These are phyloP conservation scores for Spodoptera litura DNA, from an alignment of 1,140 invertebrate species.

Conservation along the genomic window DNA sequence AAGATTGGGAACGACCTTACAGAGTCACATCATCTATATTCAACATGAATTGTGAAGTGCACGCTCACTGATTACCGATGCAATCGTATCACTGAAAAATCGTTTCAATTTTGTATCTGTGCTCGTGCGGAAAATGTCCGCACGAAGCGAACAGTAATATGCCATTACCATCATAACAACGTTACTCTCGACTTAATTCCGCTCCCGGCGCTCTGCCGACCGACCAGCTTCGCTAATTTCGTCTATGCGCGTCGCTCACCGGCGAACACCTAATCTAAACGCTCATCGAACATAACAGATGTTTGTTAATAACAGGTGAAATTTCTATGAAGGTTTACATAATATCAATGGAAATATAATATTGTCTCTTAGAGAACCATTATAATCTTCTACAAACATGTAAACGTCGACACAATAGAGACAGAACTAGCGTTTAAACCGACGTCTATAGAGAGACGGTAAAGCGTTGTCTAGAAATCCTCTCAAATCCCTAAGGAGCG, in stretches of 20 bases:
- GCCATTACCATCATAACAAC: constrained; percentile 78
- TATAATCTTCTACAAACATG: constrained; percentile 45
- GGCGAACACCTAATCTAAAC: constrained; percentile 48
- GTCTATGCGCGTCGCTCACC: constrained; percentile 58
- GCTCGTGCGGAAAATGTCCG: constrained; percentile 70
- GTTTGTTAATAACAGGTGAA: background rate
- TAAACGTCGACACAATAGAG: constrained; percentile 49
- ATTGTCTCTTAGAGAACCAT: constrained; percentile 7
- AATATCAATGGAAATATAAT: constrained; percentile 6
- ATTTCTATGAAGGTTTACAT: constrained; percentile 10
- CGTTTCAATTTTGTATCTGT: constrained; percentile 75
- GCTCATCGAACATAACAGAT: background rate
- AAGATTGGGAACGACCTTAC: background rate
- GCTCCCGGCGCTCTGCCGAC: constrained; percentile 64
- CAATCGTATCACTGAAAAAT: constrained; percentile 80
- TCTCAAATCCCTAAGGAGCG: constrained; percentile 72
- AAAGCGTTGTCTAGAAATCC: constrained; percentile 65
- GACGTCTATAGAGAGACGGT: constrained; percentile 46
- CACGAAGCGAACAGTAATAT: constrained; percentile 71
- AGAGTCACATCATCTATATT: constrained; percentile 38
- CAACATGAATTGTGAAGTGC: constrained; percentile 67
- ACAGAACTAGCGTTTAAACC: constrained; percentile 46
- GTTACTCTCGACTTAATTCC: constrained; percentile 82
- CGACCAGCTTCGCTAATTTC: constrained; percentile 73
- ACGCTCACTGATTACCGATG: constrained; percentile 70